Evolutionary conservation across 2,113 vertebrate genomes (phyloP).

Genomic region (human): DNA sequence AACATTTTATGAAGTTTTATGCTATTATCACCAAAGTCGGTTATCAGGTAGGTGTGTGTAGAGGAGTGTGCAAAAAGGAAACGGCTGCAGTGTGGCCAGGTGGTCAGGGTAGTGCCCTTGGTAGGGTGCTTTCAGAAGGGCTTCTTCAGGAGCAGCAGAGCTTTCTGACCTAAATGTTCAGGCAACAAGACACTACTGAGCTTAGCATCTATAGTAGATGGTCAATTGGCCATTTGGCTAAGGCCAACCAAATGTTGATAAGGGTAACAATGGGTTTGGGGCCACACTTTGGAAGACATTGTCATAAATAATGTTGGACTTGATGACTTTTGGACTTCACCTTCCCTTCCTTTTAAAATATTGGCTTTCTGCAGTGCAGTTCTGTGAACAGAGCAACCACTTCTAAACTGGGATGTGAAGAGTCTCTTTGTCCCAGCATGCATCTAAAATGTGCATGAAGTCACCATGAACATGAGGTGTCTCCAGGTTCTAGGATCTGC

Average conservation of each 20-base stretch:
- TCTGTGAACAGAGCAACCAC: background rate
- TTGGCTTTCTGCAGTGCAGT: background rate
- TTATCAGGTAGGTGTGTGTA: background rate
- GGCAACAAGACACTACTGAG: background rate
- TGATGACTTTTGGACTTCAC: background rate
- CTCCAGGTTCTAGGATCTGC: background rate
- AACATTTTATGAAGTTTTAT: background rate
- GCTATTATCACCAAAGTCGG: background rate
- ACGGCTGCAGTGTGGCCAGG: background rate
- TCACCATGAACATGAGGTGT: background rate
- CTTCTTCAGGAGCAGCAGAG: background rate
- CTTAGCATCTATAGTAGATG: background rate
- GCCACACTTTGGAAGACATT: background rate
- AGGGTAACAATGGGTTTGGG: background rate
- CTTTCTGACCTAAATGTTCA: background rate
- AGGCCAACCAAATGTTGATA: background rate
- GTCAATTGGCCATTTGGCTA: background rate
- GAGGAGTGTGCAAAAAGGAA: background rate
- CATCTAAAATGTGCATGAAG: constrained; percentile 13
- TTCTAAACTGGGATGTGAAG: background rate
- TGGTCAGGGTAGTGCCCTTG: background rate
- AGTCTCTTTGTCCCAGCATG: background rate
- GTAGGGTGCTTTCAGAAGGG: background rate
- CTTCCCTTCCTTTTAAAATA: background rate
- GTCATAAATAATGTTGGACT: background rate